Conservation (phyloP, 2,113 vertebrate species). For the Ctenodactylus gundi region DNA sequence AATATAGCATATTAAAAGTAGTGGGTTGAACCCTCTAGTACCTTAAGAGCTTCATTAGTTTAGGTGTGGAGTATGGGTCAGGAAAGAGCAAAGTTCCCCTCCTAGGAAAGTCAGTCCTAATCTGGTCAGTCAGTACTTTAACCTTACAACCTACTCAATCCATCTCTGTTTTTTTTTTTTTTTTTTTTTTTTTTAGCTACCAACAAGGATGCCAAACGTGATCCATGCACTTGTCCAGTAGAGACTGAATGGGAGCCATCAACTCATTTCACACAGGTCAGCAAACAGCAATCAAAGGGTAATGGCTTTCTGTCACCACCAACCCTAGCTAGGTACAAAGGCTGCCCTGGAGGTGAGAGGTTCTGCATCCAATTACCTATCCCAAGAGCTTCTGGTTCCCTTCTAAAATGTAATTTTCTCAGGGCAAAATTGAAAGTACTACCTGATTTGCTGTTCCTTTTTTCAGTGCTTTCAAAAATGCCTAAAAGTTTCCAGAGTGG, state of each 20-base stretch:
- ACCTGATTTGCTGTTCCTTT: constrained; percentile 77
- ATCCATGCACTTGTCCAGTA: constrained; percentile 63
- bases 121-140: constrained; percentile 51
- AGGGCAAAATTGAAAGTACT: constrained; percentile 76
- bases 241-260: constrained; percentile 65
- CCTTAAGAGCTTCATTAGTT: neutral
- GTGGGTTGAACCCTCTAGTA: neutral
- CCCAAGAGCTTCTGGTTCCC: constrained; percentile 45
- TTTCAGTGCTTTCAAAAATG: constrained; percentile 62
- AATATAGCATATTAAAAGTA: neutral
- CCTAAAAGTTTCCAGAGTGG: constrained; percentile 63
- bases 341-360: constrained; percentile 62
- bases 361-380: constrained; percentile 76
- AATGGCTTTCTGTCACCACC: constrained; percentile 79
- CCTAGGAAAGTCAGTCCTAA: constrained; percentile 11
- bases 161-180: constrained; percentile 71
- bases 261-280: constrained; percentile 73
- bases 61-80: neutral
- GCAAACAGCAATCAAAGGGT: constrained; percentile 73
- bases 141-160: constrained; percentile 57
- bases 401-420: constrained; percentile 79
- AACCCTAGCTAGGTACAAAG: constrained; percentile 71
- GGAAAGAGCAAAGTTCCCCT: constrained; percentile 23
- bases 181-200: constrained; percentile 47
- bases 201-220: constrained; percentile 72